These are phyloP conservation scores for Nephila pilipes DNA, from an alignment of 1,140 invertebrate genomes.

Conservation along the genomic window DNA sequence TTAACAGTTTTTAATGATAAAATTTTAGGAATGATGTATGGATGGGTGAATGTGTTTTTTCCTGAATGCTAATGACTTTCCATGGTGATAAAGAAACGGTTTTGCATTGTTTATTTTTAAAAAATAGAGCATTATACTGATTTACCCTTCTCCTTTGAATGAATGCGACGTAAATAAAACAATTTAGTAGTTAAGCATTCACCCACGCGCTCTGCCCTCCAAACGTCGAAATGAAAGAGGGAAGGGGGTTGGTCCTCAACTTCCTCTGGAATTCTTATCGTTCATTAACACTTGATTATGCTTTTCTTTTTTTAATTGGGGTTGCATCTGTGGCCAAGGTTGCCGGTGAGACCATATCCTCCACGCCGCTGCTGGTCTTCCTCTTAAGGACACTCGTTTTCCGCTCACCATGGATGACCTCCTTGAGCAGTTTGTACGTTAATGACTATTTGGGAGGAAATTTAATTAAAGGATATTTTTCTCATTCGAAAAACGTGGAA, in stretches of 20 bases:
- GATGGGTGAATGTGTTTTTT: too few species aligned
- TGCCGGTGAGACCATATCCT: slow-evolving; percentile 41
- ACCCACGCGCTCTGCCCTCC: neutral
- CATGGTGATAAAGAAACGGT: too few species aligned
- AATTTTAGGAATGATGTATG: too few species aligned
- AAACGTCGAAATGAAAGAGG: neutral
- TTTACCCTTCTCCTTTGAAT: neutral
- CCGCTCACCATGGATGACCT: neutral
- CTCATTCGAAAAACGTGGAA: neutral
- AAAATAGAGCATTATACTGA: too few species aligned
- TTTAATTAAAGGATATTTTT: neutral
- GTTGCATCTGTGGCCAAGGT: slow-evolving; percentile 13
- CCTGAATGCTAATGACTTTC: too few species aligned
- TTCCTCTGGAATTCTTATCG: slow-evolving; percentile 59
- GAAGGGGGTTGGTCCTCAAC: neutral
- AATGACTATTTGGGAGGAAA: neutral
- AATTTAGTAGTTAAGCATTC: neutral
- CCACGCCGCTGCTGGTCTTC: neutral
- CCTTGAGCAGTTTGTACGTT: neutral
- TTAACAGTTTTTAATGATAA: too few species aligned
- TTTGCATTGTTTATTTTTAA: too few species aligned
- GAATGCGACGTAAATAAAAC: neutral
- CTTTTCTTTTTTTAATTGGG: neutral
- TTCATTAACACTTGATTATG: slow-evolving; percentile 64
- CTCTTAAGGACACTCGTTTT: neutral